Base-by-base conservation (phyloP, 2,888 invertebrate genomes). In the Chloromyia formosa region DNA sequence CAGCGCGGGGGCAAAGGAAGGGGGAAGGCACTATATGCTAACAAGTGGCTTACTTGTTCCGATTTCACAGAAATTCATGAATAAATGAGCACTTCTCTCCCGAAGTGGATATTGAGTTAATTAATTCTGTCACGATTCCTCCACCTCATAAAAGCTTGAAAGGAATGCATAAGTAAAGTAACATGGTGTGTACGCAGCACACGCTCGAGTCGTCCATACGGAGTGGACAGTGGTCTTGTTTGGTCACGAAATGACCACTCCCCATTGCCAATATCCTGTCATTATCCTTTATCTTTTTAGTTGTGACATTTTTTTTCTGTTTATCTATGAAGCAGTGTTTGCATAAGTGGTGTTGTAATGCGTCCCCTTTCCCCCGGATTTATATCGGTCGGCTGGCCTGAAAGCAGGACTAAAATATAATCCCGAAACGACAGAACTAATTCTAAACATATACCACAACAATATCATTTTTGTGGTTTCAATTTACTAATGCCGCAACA, bases 401-500 rank as follows among this genome's bases (percentile, higher is more conserved):
- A n/a, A n/a, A n/a, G n/a, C 56, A 56, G 10, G 10, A 56, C 18
- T 18, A 56, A 56, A 56, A n/a, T 49, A 64, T 35, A 64, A 40
- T 18, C 35, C 66, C 45, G 16, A 18, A 40, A 66, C n/a, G 54
- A n/a, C 12, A 54, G 60, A 40, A 18, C 45, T 49, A 40, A 45
- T 58, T n/a, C 23, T 1, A 62, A 71, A 18, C 40, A 23, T 20
- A 4, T 7, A 18, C 76, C 74, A 72, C 74, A 74, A 76, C 74
- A 76, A 76, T 66, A 76, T 72, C 72, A 72, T 66, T 64, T 74
- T 71, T 72, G 76, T 74, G 76, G 74, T 76, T 76, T 76, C 76
- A 76, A 76, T 76, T 35, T 76, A 76, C 72, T 58, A 58, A 62
- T 42, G 12, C 76, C 76, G 73, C 76, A 76, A 76, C 74, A 76